phyloP scores from a whole-genome alignment of 1,140 invertebrate genomes.

The Babylonia areolata region DNA sequence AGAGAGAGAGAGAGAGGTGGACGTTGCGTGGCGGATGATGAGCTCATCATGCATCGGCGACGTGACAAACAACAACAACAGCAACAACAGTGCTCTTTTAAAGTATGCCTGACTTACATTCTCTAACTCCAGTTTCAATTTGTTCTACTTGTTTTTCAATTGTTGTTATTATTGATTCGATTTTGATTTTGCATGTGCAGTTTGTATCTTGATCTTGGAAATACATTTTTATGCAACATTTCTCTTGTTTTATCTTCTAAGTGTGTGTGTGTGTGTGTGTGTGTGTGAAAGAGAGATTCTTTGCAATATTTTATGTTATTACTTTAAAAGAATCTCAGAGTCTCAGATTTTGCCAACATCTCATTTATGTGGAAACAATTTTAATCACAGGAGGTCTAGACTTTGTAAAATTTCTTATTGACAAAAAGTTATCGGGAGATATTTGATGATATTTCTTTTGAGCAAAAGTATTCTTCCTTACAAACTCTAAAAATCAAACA shows the following conservation, averaged over 20 bases:
- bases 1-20: not conserved
- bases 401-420: too few species aligned
- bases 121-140: not conserved
- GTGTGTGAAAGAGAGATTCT: too few species aligned
- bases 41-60: not conserved
- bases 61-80: not conserved
- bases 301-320: too few species aligned
- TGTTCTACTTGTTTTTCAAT: constrained; percentile 15
- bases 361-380: too few species aligned
- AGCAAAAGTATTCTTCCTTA: too few species aligned
- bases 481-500: too few species aligned
- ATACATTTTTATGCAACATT: constrained; percentile 38
- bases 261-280: not conserved
- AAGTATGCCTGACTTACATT: constrained; percentile 27
- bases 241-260: not conserved
- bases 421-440: too few species aligned
- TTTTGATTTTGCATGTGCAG: constrained; percentile 39
- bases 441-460: too few species aligned
- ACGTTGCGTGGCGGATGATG: not conserved
- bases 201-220: constrained; percentile 38
- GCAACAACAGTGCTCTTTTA: constrained; percentile 9
- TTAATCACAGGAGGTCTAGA: too few species aligned
- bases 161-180: constrained; percentile 8
- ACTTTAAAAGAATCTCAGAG: too few species aligned
- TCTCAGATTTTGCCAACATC: too few species aligned